Evolutionary conservation across 2,113 vertebrate species (phyloP).

Genomic region (Cyprinodon brontotheroides): DNA sequence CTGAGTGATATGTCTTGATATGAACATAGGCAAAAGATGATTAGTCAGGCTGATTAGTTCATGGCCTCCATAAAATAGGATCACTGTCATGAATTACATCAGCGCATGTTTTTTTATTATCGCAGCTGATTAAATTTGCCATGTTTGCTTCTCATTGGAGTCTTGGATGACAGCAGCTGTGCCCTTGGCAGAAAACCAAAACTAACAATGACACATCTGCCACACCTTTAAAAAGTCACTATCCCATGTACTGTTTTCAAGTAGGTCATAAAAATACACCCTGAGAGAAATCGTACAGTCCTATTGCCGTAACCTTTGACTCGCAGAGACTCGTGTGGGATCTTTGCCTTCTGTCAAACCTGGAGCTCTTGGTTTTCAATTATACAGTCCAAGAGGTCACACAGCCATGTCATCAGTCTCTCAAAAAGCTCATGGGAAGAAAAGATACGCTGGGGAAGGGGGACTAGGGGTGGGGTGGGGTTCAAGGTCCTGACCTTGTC

Average conservation of each 20-base stretch:
- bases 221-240: conserved; percentile 29
- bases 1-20: conserved; percentile 37
- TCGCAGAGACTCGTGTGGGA: conserved; percentile 17
- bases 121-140: conserved; percentile 42
- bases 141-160: conserved; percentile 37
- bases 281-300: conserved; percentile 24
- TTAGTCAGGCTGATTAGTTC: conserved; percentile 53
- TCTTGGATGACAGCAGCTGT: conserved; percentile 16
- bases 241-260: conserved; percentile 38
- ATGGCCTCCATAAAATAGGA: conserved; percentile 19
- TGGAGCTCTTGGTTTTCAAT: conserved; percentile 24
- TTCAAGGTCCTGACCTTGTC: conserved; percentile 64
- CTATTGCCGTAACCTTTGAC: conserved; percentile 57
- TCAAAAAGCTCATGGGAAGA: conserved; percentile 10
- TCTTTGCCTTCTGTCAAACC: conserved; percentile 32
- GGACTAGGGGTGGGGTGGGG: not conserved
- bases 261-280: conserved; percentile 32
- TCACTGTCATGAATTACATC: conserved; percentile 38
- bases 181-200: conserved; percentile 43
- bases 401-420: conserved; percentile 41
- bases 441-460: conserved; percentile 8
- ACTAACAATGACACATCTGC: conserved; percentile 28
- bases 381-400: conserved; percentile 26
- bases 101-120: conserved; percentile 13
- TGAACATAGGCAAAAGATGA: conserved; percentile 18